phyloP scores from a whole-genome alignment of 2,888 invertebrate species.

The Drosophila prostipennis region DNA sequence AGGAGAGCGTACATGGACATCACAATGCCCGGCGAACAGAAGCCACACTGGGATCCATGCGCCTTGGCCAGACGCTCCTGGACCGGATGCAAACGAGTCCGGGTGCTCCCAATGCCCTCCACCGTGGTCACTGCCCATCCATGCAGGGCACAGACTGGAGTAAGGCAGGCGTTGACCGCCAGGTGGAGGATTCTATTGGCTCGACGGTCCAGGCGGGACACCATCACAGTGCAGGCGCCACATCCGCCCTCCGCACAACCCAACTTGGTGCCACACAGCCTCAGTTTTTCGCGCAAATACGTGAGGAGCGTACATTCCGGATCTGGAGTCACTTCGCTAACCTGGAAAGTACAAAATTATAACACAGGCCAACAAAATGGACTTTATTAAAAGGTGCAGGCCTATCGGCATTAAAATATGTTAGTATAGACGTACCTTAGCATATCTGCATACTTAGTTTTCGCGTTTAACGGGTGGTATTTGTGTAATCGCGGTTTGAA shows the following conservation, averaged over 20 bases:
- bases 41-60: slow-evolving; percentile 98
- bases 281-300: slow-evolving; percentile 91
- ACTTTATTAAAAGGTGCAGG: too few species aligned
- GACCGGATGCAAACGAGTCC: slow-evolving; percentile 91
- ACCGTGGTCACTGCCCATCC: slow-evolving; percentile 96
- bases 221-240: slow-evolving; percentile 97
- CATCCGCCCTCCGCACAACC: slow-evolving; percentile 98
- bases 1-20: slow-evolving; percentile 98
- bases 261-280: slow-evolving; percentile 94
- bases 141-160: slow-evolving; percentile 93
- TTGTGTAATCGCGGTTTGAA: too few species aligned
- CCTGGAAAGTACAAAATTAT: slow-evolving; percentile 85
- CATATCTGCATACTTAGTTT: too few species aligned
- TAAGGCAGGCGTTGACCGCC: slow-evolving; percentile 95
- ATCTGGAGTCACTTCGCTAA: slow-evolving; percentile 89
- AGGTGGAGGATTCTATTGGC: slow-evolving; percentile 87
- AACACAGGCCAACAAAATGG: too few species aligned
- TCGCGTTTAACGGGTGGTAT: too few species aligned
- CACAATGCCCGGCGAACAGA: slow-evolving; percentile 97
- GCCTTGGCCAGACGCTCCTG: slow-evolving; percentile 95
- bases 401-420: too few species aligned
- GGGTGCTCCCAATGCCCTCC: slow-evolving; percentile 95
- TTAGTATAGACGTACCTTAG: too few species aligned
- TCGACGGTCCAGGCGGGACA: slow-evolving; percentile 89
- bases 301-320: slow-evolving; percentile 93